Evolutionary conservation across 2,113 vertebrate genomes (phyloP).

Genomic region (Sakesphorus luctuosus): DNA sequence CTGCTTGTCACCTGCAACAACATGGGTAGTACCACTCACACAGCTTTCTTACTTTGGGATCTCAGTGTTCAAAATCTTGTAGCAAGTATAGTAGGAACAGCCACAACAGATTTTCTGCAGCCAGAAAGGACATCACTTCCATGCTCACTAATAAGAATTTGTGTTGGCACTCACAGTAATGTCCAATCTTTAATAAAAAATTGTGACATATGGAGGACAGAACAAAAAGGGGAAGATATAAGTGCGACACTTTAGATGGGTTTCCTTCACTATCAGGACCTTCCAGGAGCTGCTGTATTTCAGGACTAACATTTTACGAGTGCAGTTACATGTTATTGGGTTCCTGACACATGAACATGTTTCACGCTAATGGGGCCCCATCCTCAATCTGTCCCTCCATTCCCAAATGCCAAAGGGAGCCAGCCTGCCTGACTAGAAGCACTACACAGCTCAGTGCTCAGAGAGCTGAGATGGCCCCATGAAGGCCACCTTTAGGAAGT

Average conservation of each 20-base stretch:
- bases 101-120: neutral
- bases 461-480: neutral
- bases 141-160: neutral
- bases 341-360: neutral
- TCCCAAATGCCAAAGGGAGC: neutral
- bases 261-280: neutral
- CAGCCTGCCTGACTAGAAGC: neutral
- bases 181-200: neutral
- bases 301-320: neutral
- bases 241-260: neutral
- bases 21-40: neutral
- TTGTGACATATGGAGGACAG: neutral
- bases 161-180: neutral
- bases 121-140: neutral
- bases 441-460: neutral
- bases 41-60: neutral
- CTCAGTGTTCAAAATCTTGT: neutral
- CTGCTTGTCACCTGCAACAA: neutral
- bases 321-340: neutral
- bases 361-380: neutral
- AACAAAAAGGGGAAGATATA: neutral
- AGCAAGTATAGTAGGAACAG: neutral
- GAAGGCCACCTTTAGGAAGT: neutral
- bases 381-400: neutral
- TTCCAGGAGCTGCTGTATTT: neutral